phyloP scores from a whole-genome alignment of 2,888 invertebrate species.

The Cataglyphis albicans region DNA sequence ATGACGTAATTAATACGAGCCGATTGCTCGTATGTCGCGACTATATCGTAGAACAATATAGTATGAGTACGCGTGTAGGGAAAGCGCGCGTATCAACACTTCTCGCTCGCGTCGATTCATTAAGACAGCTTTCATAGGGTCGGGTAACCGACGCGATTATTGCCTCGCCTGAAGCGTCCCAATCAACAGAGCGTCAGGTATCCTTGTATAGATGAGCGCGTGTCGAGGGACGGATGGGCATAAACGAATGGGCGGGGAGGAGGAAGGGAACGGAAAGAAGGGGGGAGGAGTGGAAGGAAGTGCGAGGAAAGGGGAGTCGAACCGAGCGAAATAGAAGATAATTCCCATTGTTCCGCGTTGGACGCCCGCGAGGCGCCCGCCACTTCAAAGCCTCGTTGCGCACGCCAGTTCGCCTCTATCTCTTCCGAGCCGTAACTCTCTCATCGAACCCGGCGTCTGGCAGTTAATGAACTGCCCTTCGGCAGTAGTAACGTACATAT shows the following conservation, averaged over 20 bases:
- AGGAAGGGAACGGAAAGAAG: neutral
- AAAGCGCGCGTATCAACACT: slow-evolving; percentile 56
- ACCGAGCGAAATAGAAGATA: slow-evolving; percentile 70
- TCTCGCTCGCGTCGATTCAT: slow-evolving; percentile 62
- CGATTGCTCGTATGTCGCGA: neutral
- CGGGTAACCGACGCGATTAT: slow-evolving; percentile 63
- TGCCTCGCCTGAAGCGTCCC: slow-evolving; percentile 64
- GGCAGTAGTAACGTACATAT: slow-evolving; percentile 68
- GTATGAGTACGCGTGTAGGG: neutral
- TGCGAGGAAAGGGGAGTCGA: slow-evolving; percentile 11
- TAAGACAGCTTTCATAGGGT: slow-evolving; percentile 64
- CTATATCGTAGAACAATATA: neutral
- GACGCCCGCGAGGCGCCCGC: slow-evolving; percentile 75
- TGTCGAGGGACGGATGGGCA: slow-evolving; percentile 8
- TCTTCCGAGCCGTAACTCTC: slow-evolving; percentile 57
- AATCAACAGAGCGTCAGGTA: slow-evolving; percentile 62
- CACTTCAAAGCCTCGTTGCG: slow-evolving; percentile 50
- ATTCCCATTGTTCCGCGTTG: slow-evolving; percentile 76
- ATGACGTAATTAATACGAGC: slow-evolving; percentile 24
- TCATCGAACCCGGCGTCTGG: slow-evolving; percentile 73
- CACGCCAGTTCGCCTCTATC: slow-evolving; percentile 25
- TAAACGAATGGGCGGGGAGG: slow-evolving; percentile 25
- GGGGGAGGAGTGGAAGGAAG: slow-evolving; percentile 16
- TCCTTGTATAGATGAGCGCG: slow-evolving; percentile 34
- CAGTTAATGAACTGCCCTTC: slow-evolving; percentile 80